phyloP scores from a whole-genome alignment of 2,888 invertebrate genomes.

The Diploptera punctata region DNA sequence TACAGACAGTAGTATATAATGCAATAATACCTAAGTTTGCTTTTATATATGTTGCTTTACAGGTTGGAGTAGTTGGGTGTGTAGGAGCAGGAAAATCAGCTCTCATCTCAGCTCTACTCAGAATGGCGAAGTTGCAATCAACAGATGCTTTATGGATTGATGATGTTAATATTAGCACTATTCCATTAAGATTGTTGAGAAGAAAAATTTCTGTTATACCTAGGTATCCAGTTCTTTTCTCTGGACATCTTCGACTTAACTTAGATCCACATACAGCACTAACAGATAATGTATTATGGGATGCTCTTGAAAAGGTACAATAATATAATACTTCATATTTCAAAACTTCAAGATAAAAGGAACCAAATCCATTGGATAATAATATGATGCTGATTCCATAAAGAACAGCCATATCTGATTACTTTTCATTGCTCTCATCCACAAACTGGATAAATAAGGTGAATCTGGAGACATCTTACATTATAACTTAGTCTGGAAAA shows the following conservation, averaged over 20 bases:
- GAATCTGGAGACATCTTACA: too few species aligned
- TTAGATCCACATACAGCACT: conserved; percentile 27
- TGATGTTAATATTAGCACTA: conserved; percentile 19
- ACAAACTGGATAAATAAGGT: too few species aligned
- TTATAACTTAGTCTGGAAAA: too few species aligned
- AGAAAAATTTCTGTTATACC: conserved; percentile 32
- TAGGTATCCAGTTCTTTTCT: conserved; percentile 13
- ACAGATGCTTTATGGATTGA: conserved; percentile 16
- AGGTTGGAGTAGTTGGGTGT: conserved; percentile 37
- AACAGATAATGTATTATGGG: conserved; percentile 32
- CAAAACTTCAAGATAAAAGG: too few species aligned
- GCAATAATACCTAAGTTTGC: too few species aligned
- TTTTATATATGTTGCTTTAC: too few species aligned
- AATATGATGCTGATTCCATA: too few species aligned
- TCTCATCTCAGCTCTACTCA: conserved; percentile 25
- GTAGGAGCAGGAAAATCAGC: conserved; percentile 34
- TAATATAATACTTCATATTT: too few species aligned
- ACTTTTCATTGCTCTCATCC: too few species aligned
- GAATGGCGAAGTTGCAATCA: conserved; percentile 17
- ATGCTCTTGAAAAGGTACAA: conserved; percentile 35
- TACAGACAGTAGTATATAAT: too few species aligned
- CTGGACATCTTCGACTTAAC: conserved; percentile 5
- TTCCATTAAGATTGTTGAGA: conserved; percentile 12
- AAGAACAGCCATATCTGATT: too few species aligned
- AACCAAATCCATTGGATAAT: too few species aligned